Percentiles rank a stretch among this genome's conserved stretches.
Conservation (phyloP, 2,888 invertebrate species). For the Sericinus montela region DNA sequence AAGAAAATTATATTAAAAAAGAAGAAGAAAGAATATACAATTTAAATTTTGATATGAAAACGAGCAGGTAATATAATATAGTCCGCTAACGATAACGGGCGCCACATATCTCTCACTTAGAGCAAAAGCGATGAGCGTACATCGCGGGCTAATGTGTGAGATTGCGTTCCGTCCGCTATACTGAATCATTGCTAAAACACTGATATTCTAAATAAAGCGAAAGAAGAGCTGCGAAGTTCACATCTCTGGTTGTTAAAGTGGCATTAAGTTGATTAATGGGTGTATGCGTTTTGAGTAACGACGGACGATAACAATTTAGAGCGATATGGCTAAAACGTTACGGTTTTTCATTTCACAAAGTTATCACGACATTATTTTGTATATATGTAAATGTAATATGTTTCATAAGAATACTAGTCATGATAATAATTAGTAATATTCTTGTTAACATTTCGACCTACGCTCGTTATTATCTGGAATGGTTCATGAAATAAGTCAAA, state of each 20-base stretch:
- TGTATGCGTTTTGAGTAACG: background rate
- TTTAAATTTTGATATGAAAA: too few species aligned
- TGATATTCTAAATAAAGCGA: conserved; percentile 19
- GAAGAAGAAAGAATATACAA: too few species aligned
- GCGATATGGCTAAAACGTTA: too few species aligned
- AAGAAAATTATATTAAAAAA: too few species aligned
- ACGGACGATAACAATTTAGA: background rate
- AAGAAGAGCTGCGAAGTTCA: conserved; percentile 4
- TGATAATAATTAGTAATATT: too few species aligned
- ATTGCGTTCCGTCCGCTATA: conserved; percentile 18
- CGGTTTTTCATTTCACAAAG: too few species aligned
- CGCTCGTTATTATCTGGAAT: too few species aligned
- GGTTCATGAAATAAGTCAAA: too few species aligned
- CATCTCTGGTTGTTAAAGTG: conserved; percentile 3
- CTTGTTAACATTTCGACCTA: too few species aligned
- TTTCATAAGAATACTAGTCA: too few species aligned
- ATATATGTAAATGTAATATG: too few species aligned
- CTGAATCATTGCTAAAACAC: conserved; percentile 23
- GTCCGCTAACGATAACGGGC: background rate
- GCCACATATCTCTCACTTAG: conserved; percentile 20
- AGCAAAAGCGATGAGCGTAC: conserved; percentile 22
- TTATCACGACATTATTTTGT: too few species aligned
- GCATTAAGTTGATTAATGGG: conserved; percentile 11
- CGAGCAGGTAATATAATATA: background rate
- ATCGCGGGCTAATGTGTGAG: conserved; percentile 24